phyloP scores from a whole-genome alignment of 2,113 vertebrate genomes.

The Calidris pugnax region DNA sequence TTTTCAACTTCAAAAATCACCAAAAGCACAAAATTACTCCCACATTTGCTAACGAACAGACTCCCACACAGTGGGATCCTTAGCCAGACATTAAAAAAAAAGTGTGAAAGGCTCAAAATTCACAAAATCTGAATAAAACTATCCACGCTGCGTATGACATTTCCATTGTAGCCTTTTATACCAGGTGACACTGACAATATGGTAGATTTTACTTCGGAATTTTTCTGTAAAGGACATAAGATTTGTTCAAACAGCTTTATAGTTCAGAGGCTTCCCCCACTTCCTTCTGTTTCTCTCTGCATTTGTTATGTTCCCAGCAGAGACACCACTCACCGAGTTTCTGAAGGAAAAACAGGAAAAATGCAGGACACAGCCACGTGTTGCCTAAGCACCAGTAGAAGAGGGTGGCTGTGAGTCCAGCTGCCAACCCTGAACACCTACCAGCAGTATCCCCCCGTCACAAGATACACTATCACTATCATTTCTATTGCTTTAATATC shows the following conservation, averaged over 20 bases:
- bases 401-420: accelerated
- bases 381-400: accelerated
- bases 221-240: background rate
- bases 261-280: background rate
- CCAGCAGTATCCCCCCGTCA: accelerated
- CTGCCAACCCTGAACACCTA: background rate
- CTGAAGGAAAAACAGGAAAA: background rate
- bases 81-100: background rate
- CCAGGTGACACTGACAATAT: accelerated
- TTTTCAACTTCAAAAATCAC: background rate
- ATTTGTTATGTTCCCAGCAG: background rate
- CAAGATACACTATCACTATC: too few species aligned
- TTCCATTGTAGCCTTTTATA: background rate
- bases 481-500: background rate
- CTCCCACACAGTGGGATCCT: background rate
- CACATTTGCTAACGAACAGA: background rate
- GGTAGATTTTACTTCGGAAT: background rate
- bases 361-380: accelerated
- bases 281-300: background rate
- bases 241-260: background rate
- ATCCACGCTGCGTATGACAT: accelerated
- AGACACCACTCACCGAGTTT: accelerated
- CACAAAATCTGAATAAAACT: background rate
- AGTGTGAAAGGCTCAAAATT: background rate
- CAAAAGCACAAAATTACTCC: background rate